Conservation (phyloP, 2,888 invertebrate genomes). For the Ecdyonurus torrentis region DNA sequence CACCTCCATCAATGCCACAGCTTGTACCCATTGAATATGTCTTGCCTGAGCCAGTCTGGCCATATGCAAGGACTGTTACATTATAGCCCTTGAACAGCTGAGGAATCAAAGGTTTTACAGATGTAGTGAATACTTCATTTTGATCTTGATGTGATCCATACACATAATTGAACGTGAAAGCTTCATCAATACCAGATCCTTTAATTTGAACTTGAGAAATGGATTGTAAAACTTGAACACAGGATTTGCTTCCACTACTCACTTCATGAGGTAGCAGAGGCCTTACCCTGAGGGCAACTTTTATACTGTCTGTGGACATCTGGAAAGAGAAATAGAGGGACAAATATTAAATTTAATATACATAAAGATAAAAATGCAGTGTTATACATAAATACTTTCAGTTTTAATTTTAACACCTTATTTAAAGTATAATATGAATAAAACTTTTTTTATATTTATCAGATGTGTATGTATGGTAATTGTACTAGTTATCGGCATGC, state of each 20-base stretch:
- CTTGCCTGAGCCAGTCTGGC: constrained; percentile 90
- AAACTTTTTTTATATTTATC: too few relatives aligned
- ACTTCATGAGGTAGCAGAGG: constrained; percentile 50
- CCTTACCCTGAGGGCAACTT: constrained; percentile 64
- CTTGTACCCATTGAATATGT: constrained; percentile 86
- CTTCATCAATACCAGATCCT: constrained; percentile 43
- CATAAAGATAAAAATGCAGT: too few relatives aligned
- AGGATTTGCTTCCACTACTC: neutral
- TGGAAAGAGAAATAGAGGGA: too few relatives aligned
- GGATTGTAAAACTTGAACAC: neutral
- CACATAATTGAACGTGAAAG: constrained; percentile 73
- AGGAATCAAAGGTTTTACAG: constrained; percentile 50
- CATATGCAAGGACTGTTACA: constrained; percentile 85
- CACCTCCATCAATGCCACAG: constrained; percentile 50
- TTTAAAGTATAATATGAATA: too few relatives aligned
- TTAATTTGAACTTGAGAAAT: constrained; percentile 19
- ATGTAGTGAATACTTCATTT: constrained; percentile 50
- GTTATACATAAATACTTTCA: too few relatives aligned
- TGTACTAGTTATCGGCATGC: too few relatives aligned
- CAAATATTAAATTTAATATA: too few relatives aligned
- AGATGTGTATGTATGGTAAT: too few relatives aligned
- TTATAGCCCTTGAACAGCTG: constrained; percentile 81
- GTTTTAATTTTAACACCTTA: too few relatives aligned
- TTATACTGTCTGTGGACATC: neutral
- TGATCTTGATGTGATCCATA: constrained; percentile 54